Base-by-base conservation (phyloP, 1,140 invertebrate species). In the Hyposmocoma kahamanoa region DNA sequence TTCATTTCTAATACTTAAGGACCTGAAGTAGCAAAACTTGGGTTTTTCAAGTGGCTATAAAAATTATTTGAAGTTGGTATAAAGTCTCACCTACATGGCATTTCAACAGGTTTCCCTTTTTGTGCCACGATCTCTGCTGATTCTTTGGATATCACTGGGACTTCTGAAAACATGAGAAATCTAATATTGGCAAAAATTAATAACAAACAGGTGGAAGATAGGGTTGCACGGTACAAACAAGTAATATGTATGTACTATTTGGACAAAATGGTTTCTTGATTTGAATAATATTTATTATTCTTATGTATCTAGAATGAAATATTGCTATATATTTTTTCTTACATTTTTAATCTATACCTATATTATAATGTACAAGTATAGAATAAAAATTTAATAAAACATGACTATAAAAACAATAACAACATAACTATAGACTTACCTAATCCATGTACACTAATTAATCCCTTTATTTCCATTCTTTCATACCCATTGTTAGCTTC, bases 31-130 rank as follows among this genome's bases (percentile, higher is more conserved):
- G n/a, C n/a, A n/a, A n/a, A n/a, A 9, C 15, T 36, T 36, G 5
- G 4, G 15, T 36, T 36, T 8, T 6, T 11, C 6, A 11, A 36
- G 15, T 36, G 15, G 8, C 5, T 36, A 36, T 34, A 34, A 34
- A 34, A 6, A 11, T 8, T 34, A 34, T 38, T 38, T 1, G 15
- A 38, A 20, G 15, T 17, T 30, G 41, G 62, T 66, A 61, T 44
- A 63, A 58, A 78, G 67, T 79, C 79, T 83, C 73, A 83, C 79
- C 79, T 83, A 83, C 77, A 81, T 79, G 72, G 61, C 49, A 83
- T 54, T 47, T 51, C 62, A 22, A 62, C 43, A 0, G 73, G 39
- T 24, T 68, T 45, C 32, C 75, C 77, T 48, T 43, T 56, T 1
- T 36, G 61, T 1, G 51, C 18, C 11, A 46, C 54, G 8, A 60